phyloP scores from a whole-genome alignment of 2,888 invertebrate genomes.

The Eupithecia insigniata region DNA sequence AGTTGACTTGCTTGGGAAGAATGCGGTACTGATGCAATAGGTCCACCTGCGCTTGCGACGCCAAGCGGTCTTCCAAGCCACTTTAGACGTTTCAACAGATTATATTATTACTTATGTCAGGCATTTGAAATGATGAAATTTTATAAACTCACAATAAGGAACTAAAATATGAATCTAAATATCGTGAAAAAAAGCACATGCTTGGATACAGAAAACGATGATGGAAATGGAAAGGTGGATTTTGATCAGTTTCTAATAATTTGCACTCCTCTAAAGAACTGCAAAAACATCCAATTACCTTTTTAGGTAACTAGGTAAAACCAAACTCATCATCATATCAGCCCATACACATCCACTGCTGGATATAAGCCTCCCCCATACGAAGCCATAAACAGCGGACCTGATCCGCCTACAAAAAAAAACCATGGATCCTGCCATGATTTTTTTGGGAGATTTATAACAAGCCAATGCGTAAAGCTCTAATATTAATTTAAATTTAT shows the following conservation, averaged over 20 bases:
- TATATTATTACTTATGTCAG: constrained; percentile 19
- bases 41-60: constrained; percentile 69
- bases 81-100: constrained; percentile 55
- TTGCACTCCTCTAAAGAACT: not conserved
- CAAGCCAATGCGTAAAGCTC: not conserved
- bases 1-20: constrained; percentile 49
- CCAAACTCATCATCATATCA: too few relatives aligned
- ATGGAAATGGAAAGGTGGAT: not conserved
- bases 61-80: constrained; percentile 75
- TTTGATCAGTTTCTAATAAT: not conserved
- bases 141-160: not conserved
- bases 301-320: not conserved
- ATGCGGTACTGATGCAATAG: constrained; percentile 67
- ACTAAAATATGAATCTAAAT: not conserved
- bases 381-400: too few relatives aligned
- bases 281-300: not conserved
- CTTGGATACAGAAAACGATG: not conserved
- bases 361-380: too few relatives aligned
- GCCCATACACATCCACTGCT: too few relatives aligned
- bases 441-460: too few relatives aligned
- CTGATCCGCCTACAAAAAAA: too few relatives aligned
- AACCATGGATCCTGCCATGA: too few relatives aligned
- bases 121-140: not conserved
- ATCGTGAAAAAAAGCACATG: not conserved
- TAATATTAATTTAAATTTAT: too few relatives aligned